Base-by-base conservation (phyloP, 1,140 invertebrate genomes). In the Panagrolaimus sp. region DNA sequence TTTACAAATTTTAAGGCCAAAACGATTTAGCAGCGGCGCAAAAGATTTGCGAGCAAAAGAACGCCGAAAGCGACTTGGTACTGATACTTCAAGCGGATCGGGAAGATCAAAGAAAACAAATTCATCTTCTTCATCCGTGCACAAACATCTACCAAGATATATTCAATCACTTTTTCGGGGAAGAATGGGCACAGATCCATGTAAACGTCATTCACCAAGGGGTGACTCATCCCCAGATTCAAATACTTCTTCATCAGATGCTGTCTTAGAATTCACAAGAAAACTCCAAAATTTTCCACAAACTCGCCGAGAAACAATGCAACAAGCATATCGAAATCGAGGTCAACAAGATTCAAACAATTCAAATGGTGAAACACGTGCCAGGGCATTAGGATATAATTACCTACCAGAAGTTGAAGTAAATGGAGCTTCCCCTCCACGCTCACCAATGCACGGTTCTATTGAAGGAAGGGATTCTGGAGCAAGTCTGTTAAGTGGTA, bases 281-380 rank as follows among this genome's bases (percentile, higher is more conserved):
- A 83, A 77, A 68, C 69, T 82, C 9, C 80, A 82, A 66, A 82
- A 82, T 63, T 82, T 82, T 68, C 80, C 80, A 27, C 67, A 76
- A 20, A 77, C 81, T 20, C 67, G 81, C 53, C 61, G 80, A 45
- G 80, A 82, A 51, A 82, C 81, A 42, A 69, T 80, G 67, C 38
- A 80, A 46, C 66, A 76, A 57, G 68, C 75, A 7, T 82, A 83
- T 57, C 68, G 72, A 46, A 71, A 72, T n/a, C 79, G 82, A 70
- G 79, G 81, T 9, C 75, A 82, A 31, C 80, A 82, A 57, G 81
- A 82, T 61, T 81, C 78, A 16, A 72, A 65, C 57, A 73, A 74
- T 16, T 76, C 69, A 9, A 68, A 62, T 23, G 71, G 67, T 5
- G 69, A 71, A 68, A 62, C 68, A 5, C n/a, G n/a, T 16, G 66